Evolutionary conservation across 2,888 invertebrate species (phyloP).

Genomic region (Nemapogon koenigi): DNA sequence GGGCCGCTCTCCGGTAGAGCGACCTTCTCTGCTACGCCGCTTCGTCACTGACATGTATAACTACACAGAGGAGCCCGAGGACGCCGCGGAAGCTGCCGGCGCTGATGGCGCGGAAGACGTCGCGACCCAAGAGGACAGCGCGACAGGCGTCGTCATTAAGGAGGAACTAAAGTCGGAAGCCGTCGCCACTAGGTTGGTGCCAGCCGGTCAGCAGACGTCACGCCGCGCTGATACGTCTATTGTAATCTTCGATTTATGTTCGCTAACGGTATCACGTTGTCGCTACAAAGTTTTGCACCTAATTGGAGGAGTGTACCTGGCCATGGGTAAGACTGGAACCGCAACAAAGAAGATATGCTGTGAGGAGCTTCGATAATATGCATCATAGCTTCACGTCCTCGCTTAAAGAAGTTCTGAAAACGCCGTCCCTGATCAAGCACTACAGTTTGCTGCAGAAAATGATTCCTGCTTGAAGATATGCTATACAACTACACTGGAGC

Average conservation of each 20-base stretch:
- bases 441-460: neutral
- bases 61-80: conserved; percentile 37
- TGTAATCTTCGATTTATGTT: conserved; percentile 2
- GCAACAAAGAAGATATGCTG: no score
- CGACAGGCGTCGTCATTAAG: conserved; percentile 23
- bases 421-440: conserved; percentile 1
- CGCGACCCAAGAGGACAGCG: conserved; percentile 15
- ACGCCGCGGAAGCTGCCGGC: conserved; percentile 23
- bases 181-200: conserved; percentile 60
- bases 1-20: conserved; percentile 45
- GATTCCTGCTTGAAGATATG: neutral
- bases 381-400: no score
- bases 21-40: conserved; percentile 43
- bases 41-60: conserved; percentile 31
- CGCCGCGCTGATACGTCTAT: conserved; percentile 20
- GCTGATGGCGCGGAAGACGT: conserved; percentile 26
- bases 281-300: conserved; percentile 65
- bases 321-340: no score
- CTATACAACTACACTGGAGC: neutral
- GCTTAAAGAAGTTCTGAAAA: no score
- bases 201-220: conserved; percentile 33
- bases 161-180: conserved; percentile 48
- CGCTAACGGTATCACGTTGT: conserved; percentile 29
- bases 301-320: no score
- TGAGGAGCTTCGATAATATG: no score